These are phyloP conservation scores for Limanda limanda DNA, from an alignment of 2,113 vertebrate species.

Conservation along the genomic window DNA sequence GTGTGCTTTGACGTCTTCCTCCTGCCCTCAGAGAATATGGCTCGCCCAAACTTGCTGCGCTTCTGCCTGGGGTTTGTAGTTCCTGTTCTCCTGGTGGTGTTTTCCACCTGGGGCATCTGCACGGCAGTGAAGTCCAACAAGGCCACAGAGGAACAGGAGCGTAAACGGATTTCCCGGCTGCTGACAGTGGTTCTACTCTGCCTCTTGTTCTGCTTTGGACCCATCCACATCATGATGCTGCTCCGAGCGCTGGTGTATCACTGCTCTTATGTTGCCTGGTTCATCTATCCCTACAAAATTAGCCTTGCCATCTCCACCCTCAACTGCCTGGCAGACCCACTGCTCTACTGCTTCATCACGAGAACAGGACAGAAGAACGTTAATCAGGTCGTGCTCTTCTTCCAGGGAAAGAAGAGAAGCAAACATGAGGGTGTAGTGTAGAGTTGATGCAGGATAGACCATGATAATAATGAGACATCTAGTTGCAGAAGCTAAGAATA, in stretches of 20 bases:
- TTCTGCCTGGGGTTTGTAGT: conserved; percentile 82
- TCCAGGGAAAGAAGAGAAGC: conserved; percentile 47
- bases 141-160: conserved; percentile 84
- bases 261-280: conserved; percentile 7
- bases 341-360: conserved; percentile 92
- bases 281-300: conserved; percentile 83
- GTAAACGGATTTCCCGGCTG: conserved; percentile 82
- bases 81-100: conserved; percentile 82
- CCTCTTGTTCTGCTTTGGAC: conserved; percentile 88
- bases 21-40: conserved; percentile 77
- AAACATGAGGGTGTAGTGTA: conserved; percentile 20
- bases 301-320: conserved; percentile 83
- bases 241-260: conserved; percentile 79
- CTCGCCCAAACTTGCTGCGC: conserved; percentile 73
- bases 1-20: conserved; percentile 87
- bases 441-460: no score
- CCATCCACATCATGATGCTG: conserved; percentile 85
- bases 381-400: conserved; percentile 79
- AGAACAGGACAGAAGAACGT: conserved; percentile 83
- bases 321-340: conserved; percentile 89
- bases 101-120: conserved; percentile 85
- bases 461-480: no score
- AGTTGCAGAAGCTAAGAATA: no score
- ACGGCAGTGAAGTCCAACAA: conserved; percentile 83
- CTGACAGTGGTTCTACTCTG: conserved; percentile 82